Evolutionary conservation across 2,113 vertebrate genomes (phyloP), one percentile per base, ranked within the genome.

Genomic region (Burhinus bistriatus): DNA sequence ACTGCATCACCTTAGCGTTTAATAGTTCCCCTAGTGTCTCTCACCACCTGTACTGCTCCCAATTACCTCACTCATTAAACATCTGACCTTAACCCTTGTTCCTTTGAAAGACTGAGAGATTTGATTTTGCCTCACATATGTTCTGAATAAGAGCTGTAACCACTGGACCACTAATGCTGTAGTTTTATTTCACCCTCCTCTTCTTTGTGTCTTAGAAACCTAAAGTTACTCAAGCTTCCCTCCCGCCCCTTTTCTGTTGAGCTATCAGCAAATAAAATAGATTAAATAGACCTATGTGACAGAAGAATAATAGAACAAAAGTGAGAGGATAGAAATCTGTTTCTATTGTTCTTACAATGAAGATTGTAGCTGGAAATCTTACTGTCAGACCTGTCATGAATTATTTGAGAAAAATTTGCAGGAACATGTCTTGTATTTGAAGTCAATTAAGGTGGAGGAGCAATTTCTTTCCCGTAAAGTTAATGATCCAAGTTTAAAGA

Each of bases 241-340:
- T 19, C 19, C 45, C 8, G 22, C 49, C 49, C 49, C 11, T 49
- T 49, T 49, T 49, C 47, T 85, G 19, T 88, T 66, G 34, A 72
- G 30, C 12, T 71, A 15, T 66, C 64, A 66, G 19, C 16, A 90
- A 82, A 82, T 82, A 71, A 58, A 84, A 75, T 11, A 82, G 16
- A 84, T 68, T 66, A 61, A 55, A 66, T 20, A 54, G 30, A 34
- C 59, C 15, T 64, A 6, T 23, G 36, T 79, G n/a, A 47, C 21
- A 89, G 69, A 62, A 38, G 45, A 88, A 79, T 23, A 81, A 61
- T n/a, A 73, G 61, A 89, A 91, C 32, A 89, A 62, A 64, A 87
- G 20, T 8, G 7, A 87, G 54, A 78, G 26, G 2, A 87, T 44
- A 55, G 13, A 70, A 70, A 44, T 47, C 17, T 69, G 25, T 90